These are phyloP conservation scores for Enteromius mattozi DNA, from an alignment of 2,797 vertebrate species.

Conservation along the genomic window DNA sequence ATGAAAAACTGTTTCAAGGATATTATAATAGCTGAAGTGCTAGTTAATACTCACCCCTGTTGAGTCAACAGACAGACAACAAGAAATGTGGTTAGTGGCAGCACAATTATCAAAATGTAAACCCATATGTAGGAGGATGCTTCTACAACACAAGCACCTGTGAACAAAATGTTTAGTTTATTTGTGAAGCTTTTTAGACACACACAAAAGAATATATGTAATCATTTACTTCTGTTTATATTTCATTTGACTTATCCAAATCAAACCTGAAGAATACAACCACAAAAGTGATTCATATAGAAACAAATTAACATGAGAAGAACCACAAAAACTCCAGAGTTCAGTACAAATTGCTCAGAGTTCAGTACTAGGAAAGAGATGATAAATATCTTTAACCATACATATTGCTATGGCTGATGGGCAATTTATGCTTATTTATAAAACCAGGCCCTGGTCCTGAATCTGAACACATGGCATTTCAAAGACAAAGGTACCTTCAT, in stretches of 20 bases:
- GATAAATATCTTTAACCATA: neutral
- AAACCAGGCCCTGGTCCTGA: neutral
- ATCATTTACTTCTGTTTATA: neutral
- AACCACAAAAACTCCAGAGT: neutral
- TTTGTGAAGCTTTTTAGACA: neutral
- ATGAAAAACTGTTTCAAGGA: neutral
- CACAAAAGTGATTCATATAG: neutral
- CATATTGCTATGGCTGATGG: neutral
- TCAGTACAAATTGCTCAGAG: neutral
- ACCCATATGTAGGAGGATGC: slow-evolving; percentile 33
- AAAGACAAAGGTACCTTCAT: slow-evolving; percentile 16
- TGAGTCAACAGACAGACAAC: slow-evolving; percentile 66
- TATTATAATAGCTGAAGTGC: slow-evolving; percentile 12
- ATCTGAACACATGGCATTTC: neutral
- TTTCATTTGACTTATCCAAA: neutral
- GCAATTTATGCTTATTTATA: neutral
- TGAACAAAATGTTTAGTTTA: slow-evolving; percentile 36
- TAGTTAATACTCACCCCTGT: slow-evolving; percentile 68
- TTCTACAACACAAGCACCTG: slow-evolving; percentile 67
- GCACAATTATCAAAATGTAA: slow-evolving; percentile 59
- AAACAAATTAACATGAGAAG: neutral
- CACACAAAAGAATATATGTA: neutral
- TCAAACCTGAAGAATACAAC: neutral
- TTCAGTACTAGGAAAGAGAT: neutral
- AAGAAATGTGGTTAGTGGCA: slow-evolving; percentile 61